Base-by-base conservation (phyloP, 2,888 invertebrate species). In the Spialia ferax region DNA sequence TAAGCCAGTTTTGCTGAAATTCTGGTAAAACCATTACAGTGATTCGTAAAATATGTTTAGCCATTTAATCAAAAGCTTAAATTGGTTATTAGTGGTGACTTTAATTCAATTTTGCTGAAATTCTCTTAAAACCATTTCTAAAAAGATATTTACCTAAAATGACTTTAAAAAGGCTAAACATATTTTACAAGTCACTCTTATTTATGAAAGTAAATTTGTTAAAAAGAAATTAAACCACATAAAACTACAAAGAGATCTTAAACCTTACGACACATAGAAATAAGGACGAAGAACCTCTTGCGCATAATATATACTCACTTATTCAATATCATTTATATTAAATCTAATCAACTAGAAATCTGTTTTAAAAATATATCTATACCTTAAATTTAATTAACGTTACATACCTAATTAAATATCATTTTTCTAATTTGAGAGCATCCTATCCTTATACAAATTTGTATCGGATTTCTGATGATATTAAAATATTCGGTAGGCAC, bases 301-400 rank as follows among this genome's bases (percentile, higher is more conserved):
- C 70, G 83, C 87, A 84, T 84, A 70, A 54, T 70, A 74, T 76
- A 76, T 73, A 72, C 70, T 11, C 13, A 52, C 23, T 13, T n/a
- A 52, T 26, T n/a, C 11, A 7, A 6, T 26, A 10, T 52, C n/a
- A 52, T 52, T 26, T 32, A 55, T 32, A 55, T 55, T 32, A 55
- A 29, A 32, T 11, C 20, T 29, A 54, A 54, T 18, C 5, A 57
- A 65, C 77, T 79, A 81, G 82, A 75, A 73, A 29, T 79, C 75
- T 75, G 74, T 80, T 79, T 86, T 73, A 87, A 78, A 89, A 90
- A 89, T 87, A 89, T 90, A 88, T 78, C 80, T 81, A 82, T 75
- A 76, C 65, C 66, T 73, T 72, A 69, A 66, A 70, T 70, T 79
- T 80, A 74, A 78, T 80, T 79, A 80, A 82, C 74, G 71, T 77